A percentile compares a stretch with the other conserved stretches of the same genome.
Evolutionary conservation across 2,888 invertebrate genomes (phyloP).

Genomic region (Thereva unica): DNA sequence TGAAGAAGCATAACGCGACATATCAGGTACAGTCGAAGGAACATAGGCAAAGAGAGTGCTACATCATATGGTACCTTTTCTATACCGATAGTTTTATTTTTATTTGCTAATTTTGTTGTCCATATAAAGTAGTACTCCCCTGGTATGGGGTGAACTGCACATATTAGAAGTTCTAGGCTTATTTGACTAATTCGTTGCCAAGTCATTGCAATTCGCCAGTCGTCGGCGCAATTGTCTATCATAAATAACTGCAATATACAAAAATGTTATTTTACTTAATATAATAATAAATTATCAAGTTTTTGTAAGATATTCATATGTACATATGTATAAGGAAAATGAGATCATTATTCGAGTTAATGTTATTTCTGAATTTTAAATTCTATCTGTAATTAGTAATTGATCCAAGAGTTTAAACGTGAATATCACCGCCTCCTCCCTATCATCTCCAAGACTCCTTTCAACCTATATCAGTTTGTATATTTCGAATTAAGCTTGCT

Average conservation of each 20-base stretch:
- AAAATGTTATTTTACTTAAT: no score
- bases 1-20: conserved; percentile 99
- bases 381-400: no score
- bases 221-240: conserved; percentile 99
- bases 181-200: conserved; percentile 96
- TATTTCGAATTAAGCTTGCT: no score
- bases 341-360: no score
- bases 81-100: conserved; percentile 70
- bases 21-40: conserved; percentile 97
- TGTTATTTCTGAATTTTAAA: no score
- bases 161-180: conserved; percentile 88
- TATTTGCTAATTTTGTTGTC: conserved; percentile 94
- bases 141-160: conserved; percentile 97
- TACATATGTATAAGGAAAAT: no score
- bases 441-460: no score
- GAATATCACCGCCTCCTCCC: no score
- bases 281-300: no score
- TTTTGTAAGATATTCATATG: no score
- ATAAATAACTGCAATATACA: conserved; percentile 82
- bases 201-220: conserved; percentile 99
- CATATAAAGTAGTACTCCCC: conserved; percentile 95
- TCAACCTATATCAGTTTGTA: no score
- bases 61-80: conserved; percentile 92
- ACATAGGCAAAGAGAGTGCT: conserved; percentile 98
- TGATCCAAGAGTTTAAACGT: no score